Evolutionary conservation across 2,888 invertebrate species (phyloP).

Genomic region (Adela reaumurella): DNA sequence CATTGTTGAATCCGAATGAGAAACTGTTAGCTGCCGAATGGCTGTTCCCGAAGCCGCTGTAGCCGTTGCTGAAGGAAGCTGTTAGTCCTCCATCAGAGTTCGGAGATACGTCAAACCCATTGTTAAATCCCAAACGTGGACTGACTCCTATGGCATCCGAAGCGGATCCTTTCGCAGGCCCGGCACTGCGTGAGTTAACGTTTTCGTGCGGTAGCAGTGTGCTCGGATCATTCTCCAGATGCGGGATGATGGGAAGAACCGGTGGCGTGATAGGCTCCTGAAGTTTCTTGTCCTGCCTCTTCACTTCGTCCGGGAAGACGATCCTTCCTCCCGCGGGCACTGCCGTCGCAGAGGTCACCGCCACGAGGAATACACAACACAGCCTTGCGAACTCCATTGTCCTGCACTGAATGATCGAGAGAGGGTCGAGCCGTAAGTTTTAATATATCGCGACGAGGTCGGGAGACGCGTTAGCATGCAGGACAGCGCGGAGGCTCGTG

Average conservation of each 20-base stretch:
- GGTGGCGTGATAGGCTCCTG: slow-evolving; percentile 48
- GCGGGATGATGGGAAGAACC: slow-evolving; percentile 45
- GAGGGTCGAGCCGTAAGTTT: slow-evolving; percentile 35
- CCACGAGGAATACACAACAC: slow-evolving; percentile 24
- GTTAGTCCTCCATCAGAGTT: slow-evolving; percentile 38
- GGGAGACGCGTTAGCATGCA: slow-evolving; percentile 47
- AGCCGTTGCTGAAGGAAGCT: slow-evolving; percentile 43
- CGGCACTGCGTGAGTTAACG: slow-evolving; percentile 1
- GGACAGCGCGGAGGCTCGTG: slow-evolving; percentile 36
- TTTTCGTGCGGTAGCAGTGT: slow-evolving; percentile 35
- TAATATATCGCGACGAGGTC: slow-evolving; percentile 42
- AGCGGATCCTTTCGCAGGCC: background rate
- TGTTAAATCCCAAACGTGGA: slow-evolving; percentile 36
- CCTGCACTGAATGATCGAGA: slow-evolving; percentile 14
- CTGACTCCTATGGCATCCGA: slow-evolving; percentile 15
- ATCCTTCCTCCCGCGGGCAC: slow-evolving; percentile 16
- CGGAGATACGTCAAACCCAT: slow-evolving; percentile 40
- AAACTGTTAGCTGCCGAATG: slow-evolving; percentile 48
- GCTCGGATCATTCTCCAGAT: slow-evolving; percentile 48
- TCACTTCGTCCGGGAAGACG: slow-evolving; percentile 34
- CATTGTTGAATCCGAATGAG: slow-evolving; percentile 46
- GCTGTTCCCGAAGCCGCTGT: slow-evolving; percentile 30
- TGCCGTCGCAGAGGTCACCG: slow-evolving; percentile 18
- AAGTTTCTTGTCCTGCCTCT: slow-evolving; percentile 28
- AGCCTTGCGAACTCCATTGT: background rate